Evolutionary conservation across 2,888 invertebrate genomes (phyloP), one percentile per base, ranked within the genome.

Genomic region (Prosapia bicincta): DNA sequence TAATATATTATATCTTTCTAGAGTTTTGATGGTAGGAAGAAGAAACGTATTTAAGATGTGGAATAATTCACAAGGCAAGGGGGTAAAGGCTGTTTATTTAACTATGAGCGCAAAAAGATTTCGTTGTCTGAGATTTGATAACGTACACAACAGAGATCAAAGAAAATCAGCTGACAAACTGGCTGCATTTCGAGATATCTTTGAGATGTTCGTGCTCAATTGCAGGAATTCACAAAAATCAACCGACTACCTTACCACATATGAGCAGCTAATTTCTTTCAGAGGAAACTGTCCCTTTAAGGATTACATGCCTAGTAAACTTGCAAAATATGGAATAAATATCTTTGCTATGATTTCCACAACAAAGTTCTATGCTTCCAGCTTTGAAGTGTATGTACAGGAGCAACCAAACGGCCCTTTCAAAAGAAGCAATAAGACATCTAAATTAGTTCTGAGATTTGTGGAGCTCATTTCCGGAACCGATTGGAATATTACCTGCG

Each of bases 21-120:
- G 75, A 68, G 71, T 26, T 1, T 26, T 75, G 38, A 66, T 32
- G 32, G 26, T 24, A 15, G 65, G 65, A 5, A 30, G 75, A 66
- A 75, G 66, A 71, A 75, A 75, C 66, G 66, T 70, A 28, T 23
- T 43, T 65, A 24, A 71, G 20, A 26, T 68, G 68, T 68, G 68
- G 68, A 26, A 68, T 23, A 68, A 20, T n/a, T 30, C 26, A 20
- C 5, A 30, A n/a, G 68, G 68, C 9, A 68, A 26, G n/a, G 68
- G 68, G 15, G 24, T 68, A n/a, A 26, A 68, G 26, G 26, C 68
- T 30, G 26, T 9, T 7, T 68, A 68, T 68, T 5, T 26, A 6
- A 26, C 7, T 30, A 68, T 68, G 68, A 68, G 68, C 26, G 23
- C 23, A 7, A 68, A 68, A 7, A n/a, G 68, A 26, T 26, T 68